Evolutionary conservation across 2,888 invertebrate genomes (phyloP).

Genomic region (Tetramorium bicarinatum): DNA sequence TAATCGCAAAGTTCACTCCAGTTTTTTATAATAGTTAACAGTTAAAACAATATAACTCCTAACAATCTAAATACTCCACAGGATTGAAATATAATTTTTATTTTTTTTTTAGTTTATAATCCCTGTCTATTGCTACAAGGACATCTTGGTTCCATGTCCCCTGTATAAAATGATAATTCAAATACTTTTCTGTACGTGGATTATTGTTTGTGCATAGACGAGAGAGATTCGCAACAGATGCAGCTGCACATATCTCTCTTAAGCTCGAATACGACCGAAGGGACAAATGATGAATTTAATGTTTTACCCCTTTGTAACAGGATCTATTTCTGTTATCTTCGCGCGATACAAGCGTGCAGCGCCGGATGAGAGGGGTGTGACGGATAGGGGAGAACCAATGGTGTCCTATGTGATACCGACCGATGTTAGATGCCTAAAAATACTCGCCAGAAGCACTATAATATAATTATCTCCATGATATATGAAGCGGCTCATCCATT

Average conservation of each 20-base stretch:
- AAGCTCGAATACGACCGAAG: slow-evolving; percentile 59
- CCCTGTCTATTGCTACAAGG: background rate
- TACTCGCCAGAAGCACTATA: slow-evolving; percentile 76
- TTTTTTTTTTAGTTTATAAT: background rate
- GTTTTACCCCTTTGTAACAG: slow-evolving; percentile 69
- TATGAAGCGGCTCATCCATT: slow-evolving; percentile 80
- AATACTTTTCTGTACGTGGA: slow-evolving; percentile 25
- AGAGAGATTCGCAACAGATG: slow-evolving; percentile 16
- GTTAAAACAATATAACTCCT: background rate
- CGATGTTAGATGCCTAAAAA: slow-evolving; percentile 73
- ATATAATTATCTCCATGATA: slow-evolving; percentile 85
- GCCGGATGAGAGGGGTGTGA: slow-evolving; percentile 60
- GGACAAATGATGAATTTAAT: slow-evolving; percentile 73
- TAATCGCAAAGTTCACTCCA: background rate
- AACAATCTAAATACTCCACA: background rate
- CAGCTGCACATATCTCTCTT: slow-evolving; percentile 60
- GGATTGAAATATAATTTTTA: background rate
- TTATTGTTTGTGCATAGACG: slow-evolving; percentile 27
- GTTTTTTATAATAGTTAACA: background rate
- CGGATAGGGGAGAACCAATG: slow-evolving; percentile 69
- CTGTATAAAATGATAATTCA: slow-evolving; percentile 40
- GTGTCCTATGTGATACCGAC: slow-evolving; percentile 59
- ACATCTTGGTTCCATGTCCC: background rate
- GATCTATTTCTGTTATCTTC: slow-evolving; percentile 68
- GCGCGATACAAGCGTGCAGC: slow-evolving; percentile 51